A percentile compares a stretch with the other conserved stretches of the same genome.
Evolutionary conservation across 2,888 invertebrate species (phyloP).

Genomic region (Neocrepidodera transversa): DNA sequence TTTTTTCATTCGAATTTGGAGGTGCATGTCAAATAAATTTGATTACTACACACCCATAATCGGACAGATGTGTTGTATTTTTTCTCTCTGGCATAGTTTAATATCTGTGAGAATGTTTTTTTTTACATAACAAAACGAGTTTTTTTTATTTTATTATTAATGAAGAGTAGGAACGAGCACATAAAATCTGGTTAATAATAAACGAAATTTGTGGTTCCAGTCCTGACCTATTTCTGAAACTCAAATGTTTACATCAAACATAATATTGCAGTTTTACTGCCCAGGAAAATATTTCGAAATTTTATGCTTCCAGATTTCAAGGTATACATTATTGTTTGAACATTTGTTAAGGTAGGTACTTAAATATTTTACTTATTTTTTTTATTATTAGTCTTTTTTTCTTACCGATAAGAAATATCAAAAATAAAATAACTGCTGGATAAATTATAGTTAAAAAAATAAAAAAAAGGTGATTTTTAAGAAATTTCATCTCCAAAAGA

Average conservation of each 20-base stretch:
- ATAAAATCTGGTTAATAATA: slow-evolving; percentile 1
- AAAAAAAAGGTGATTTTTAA: too few relatives aligned
- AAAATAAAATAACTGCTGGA: too few relatives aligned
- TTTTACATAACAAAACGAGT: neutral
- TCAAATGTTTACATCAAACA: slow-evolving; percentile 12
- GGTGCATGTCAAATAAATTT: slow-evolving; percentile 11
- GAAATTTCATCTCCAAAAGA: too few relatives aligned
- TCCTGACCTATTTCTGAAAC: slow-evolving; percentile 4
- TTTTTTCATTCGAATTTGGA: slow-evolving; percentile 3
- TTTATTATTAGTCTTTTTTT: too few relatives aligned
- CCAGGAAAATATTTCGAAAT: slow-evolving; percentile 2
- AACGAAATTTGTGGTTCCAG: neutral
- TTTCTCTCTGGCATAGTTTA: neutral
- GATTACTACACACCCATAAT: slow-evolving; percentile 1
- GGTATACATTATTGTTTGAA: neutral
- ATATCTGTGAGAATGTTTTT: slow-evolving; percentile 6
- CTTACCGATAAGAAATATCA: too few relatives aligned
- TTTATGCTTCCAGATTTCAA: slow-evolving; percentile 2
- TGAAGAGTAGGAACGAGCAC: neutral
- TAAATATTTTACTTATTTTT: too few relatives aligned
- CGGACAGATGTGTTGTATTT: slow-evolving; percentile 5
- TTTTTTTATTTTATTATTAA: slow-evolving; percentile 7
- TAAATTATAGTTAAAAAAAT: too few relatives aligned
- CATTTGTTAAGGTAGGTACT: too few relatives aligned
- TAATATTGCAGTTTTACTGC: slow-evolving; percentile 4